These are phyloP conservation scores for Pseudopleuronectes americanus DNA, from an alignment of 2,797 vertebrate species.

Conservation along the genomic window DNA sequence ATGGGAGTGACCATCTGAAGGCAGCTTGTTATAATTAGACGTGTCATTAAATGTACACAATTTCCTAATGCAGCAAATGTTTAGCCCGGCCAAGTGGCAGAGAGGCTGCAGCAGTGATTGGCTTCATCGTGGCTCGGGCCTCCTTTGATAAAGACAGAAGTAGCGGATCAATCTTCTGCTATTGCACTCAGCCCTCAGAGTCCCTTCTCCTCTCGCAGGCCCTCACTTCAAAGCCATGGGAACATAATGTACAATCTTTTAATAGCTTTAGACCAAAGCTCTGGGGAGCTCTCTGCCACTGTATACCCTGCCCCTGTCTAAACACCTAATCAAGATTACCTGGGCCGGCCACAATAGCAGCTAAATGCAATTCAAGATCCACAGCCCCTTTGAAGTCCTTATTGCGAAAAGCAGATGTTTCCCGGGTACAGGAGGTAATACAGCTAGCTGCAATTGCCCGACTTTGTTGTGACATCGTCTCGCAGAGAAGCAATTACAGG, in stretches of 20 bases:
- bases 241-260: constrained; percentile 99
- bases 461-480: constrained; percentile 99
- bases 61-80: constrained; percentile 87
- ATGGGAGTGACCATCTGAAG: constrained; percentile 52
- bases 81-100: constrained; percentile 78
- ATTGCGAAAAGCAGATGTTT: constrained; percentile 95
- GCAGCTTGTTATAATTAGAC: constrained; percentile 76
- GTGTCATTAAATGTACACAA: constrained; percentile 84
- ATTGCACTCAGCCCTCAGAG: constrained; percentile 90
- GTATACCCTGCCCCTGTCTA: constrained; percentile 97
- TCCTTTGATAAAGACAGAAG: constrained; percentile 92
- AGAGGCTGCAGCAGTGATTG: constrained; percentile 83
- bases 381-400: constrained; percentile 97
- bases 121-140: constrained; percentile 81
- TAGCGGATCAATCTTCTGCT: constrained; percentile 91
- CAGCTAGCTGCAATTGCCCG: constrained; percentile 94
- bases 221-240: constrained; percentile 99
- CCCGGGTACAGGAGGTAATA: constrained; percentile 93
- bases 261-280: constrained; percentile 99
- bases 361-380: constrained; percentile 99
- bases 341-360: constrained; percentile 96
- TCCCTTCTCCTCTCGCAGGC: constrained; percentile 92
- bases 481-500: constrained; percentile 95
- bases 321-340: constrained; percentile 99
- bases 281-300: constrained; percentile 92